Evolutionary conservation across 2,888 invertebrate species (phyloP).

Genomic region (Dryococelus australis): DNA sequence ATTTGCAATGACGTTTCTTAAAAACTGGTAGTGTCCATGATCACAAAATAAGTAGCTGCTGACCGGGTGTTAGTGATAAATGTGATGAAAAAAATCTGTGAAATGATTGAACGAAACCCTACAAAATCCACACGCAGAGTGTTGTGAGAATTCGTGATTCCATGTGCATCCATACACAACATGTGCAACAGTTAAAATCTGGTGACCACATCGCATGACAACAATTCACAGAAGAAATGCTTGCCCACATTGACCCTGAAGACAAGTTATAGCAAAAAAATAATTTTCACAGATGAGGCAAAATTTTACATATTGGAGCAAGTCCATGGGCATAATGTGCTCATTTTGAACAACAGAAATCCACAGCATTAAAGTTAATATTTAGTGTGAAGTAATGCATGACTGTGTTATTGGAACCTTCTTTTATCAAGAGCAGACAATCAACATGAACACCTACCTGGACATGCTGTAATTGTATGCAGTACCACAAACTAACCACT

Average conservation of each 20-base stretch:
- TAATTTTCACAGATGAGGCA: slow-evolving; percentile 13
- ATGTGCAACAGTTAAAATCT: background rate
- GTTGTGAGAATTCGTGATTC: background rate
- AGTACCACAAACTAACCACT: too few species aligned
- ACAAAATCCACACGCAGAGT: background rate
- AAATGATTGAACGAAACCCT: background rate
- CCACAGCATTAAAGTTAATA: background rate
- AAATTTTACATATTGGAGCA: background rate
- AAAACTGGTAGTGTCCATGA: background rate
- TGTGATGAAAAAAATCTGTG: background rate
- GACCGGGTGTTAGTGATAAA: background rate
- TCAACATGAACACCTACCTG: too few species aligned
- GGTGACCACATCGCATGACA: background rate
- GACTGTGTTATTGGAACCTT: background rate
- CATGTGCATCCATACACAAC: background rate
- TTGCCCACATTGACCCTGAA: background rate
- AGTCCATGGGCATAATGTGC: slow-evolving; percentile 30
- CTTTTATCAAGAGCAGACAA: background rate
- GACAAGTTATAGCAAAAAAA: background rate
- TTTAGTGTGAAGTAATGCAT: background rate
- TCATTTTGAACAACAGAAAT: slow-evolving; percentile 2
- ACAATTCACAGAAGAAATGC: background rate
- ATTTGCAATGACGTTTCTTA: background rate
- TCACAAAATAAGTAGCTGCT: too few species aligned
- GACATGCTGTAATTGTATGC: too few species aligned